phyloP scores from a whole-genome alignment of 2,888 invertebrate genomes.

The Troides helena region DNA sequence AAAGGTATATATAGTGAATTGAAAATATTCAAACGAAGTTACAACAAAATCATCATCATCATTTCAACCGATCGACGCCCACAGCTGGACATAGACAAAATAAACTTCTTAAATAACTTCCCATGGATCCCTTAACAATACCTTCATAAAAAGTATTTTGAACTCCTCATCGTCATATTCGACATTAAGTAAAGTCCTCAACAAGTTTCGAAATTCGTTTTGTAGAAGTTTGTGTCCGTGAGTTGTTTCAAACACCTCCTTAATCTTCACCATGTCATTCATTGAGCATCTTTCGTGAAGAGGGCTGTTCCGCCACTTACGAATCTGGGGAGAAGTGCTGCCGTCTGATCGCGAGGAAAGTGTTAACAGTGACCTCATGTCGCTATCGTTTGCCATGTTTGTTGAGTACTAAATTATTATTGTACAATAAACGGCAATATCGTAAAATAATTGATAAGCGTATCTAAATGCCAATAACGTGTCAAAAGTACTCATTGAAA shows the following conservation, averaged over 20 bases:
- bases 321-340: conserved; percentile 47
- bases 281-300: conserved; percentile 41
- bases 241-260: conserved; percentile 67
- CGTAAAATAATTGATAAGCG: background rate
- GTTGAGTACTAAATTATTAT: background rate
- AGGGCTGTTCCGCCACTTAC: conserved; percentile 52
- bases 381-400: conserved; percentile 58
- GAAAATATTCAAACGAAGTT: no score
- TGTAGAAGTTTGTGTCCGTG: conserved; percentile 63
- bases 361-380: conserved; percentile 56
- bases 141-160: conserved; percentile 82
- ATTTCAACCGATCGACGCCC: no score
- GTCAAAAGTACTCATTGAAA: background rate
- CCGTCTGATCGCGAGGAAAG: conserved; percentile 58
- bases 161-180: conserved; percentile 81
- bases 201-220: conserved; percentile 61
- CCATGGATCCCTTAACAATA: conserved; percentile 39
- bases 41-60: no score
- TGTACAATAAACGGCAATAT: background rate
- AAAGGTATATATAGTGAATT: no score
- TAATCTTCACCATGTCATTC: conserved; percentile 65
- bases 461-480: background rate
- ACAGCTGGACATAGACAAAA: no score
- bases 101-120: no score
- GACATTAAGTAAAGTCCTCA: conserved; percentile 66